These are phyloP conservation scores for Prionailurus viverrinus DNA, from an alignment of 2,113 vertebrate genomes.

Conservation along the genomic window DNA sequence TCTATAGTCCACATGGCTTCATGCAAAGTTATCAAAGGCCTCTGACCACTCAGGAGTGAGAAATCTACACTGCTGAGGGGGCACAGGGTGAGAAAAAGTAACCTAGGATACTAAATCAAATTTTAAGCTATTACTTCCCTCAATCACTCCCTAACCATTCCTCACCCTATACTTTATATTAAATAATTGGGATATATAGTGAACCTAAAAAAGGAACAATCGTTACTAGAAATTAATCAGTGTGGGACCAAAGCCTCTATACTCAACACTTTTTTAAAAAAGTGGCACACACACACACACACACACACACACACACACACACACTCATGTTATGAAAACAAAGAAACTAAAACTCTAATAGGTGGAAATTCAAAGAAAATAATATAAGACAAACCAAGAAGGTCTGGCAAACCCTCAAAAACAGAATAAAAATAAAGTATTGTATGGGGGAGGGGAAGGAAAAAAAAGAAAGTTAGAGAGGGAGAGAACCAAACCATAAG, in stretches of 20 bases:
- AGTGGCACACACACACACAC: too few species aligned
- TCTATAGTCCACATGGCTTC: background rate
- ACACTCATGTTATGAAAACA: background rate
- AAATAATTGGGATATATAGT: background rate
- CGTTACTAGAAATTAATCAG: background rate
- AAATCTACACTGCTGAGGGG: background rate
- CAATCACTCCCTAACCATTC: background rate
- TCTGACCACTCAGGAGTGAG: background rate
- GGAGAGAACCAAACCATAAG: too few species aligned
- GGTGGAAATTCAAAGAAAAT: background rate
- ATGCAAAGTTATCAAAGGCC: background rate
- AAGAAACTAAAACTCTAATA: background rate
- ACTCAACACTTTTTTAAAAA: background rate
- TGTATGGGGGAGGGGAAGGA: too few species aligned
- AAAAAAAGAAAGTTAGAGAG: too few species aligned
- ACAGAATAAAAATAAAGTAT: background rate
- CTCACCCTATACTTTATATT: background rate
- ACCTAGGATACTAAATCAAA: background rate
- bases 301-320: accelerated
- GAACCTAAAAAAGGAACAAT: background rate
- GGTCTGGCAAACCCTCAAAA: background rate
- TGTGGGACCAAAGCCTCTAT: background rate
- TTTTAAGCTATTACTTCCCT: background rate
- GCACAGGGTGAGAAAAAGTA: background rate
- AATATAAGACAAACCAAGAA: background rate